Percentiles rank a stretch among this genome's conserved stretches.
These are phyloP conservation scores for Sinocyclocheilus maitianheensis DNA, from an alignment of 2,113 vertebrate genomes.

Conservation along the genomic window DNA sequence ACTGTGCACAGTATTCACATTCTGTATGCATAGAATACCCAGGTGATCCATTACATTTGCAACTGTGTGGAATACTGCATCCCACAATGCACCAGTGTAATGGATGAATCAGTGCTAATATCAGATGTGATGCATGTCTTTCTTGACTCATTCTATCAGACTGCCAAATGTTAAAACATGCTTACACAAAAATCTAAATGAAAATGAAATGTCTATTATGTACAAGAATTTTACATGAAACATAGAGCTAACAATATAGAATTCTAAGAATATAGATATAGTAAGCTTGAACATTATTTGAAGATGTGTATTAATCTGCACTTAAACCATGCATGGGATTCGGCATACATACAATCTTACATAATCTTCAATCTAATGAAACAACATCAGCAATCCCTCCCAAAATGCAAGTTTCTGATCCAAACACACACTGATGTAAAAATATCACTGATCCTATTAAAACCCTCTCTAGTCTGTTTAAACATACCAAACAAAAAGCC, in stretches of 20 bases:
- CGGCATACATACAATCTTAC: no score
- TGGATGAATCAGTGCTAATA: slow-evolving; percentile 10
- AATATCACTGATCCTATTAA: background rate
- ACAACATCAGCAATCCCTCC: background rate
- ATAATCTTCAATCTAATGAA: background rate
- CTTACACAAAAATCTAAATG: background rate
- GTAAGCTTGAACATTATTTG: background rate
- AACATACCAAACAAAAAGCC: background rate
- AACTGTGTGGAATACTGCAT: background rate
- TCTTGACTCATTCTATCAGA: background rate
- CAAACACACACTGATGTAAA: background rate
- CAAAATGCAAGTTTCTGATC: background rate
- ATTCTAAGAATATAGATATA: background rate
- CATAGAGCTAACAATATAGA: background rate
- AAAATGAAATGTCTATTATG: background rate
- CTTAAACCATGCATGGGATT: background rate
- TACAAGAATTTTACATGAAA: background rate
- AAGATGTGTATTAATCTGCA: background rate
- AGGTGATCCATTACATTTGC: background rate
- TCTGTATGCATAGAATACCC: background rate
- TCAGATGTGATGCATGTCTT: background rate
- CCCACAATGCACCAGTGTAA: slow-evolving; percentile 11
- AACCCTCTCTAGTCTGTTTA: background rate
- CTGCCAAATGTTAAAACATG: background rate
- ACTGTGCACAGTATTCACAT: background rate